Base-by-base conservation (phyloP, 2,113 vertebrate genomes). In the Myotis lucifugus region DNA sequence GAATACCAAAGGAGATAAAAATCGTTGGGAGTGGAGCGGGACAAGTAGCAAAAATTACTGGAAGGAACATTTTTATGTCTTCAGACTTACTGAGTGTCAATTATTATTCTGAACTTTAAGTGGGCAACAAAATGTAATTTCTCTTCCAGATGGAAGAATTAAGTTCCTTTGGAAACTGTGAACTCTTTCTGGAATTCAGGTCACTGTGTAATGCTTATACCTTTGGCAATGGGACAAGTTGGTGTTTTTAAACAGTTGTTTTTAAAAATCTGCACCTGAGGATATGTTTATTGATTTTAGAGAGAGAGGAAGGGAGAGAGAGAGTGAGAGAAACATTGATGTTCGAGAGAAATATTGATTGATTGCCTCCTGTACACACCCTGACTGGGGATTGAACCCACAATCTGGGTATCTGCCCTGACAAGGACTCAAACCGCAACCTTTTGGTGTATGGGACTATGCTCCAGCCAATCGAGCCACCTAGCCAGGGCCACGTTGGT, bases 121-220 rank as follows among this genome's bases (percentile, higher is more conserved):
- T 34, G 52, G 74, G 59, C 37, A 85, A 50, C 13, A 32, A n/a
- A 59, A 21, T 32, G 8, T 48, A 52, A 34, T 76, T 88, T 90
- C 19, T 90, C 52, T 92, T 95, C 69, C 19, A 85, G 66, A 19
- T 79, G 37, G 25, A 11, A 91, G 74, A 82, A 94, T 84, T 34
- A 79, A n/a, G 8, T 92, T 79, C 32, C n/a, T 95, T 52, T 90
- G 61, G 66, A 85, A 95, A 92, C 46, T 54, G 2, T 40, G 52
- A 95, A n/a, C 19, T 64, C 74, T 84, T 86, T 84, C 76, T 23
- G 84, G 82, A 17, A 56, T 64, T 14, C 23, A 52, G 42, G 64
- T 48, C 70, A 18, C 42, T 85, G 70, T 79, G 92, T 48, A 90
- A 64, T n/a, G 32, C 56, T 8, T 37, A 18, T 15, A 52, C 8